Conservation (phyloP, 2,797 vertebrate species). For the Carcharodon carcharias region DNA sequence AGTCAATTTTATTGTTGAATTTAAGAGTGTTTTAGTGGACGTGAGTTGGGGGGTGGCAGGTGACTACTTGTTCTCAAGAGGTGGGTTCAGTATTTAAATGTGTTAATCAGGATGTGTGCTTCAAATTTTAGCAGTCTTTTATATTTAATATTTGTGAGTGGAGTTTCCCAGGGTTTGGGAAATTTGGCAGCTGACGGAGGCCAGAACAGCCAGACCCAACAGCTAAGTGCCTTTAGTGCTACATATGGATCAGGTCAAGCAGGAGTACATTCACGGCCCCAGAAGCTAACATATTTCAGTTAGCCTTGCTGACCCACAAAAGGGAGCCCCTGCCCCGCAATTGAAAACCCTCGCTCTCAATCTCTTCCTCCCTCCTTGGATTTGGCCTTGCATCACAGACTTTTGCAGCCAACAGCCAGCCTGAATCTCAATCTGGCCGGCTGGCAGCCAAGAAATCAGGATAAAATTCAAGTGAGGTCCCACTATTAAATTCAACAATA, state of each 20-base stretch:
- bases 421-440: not conserved
- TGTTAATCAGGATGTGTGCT: not conserved
- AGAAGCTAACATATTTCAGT: too few relatives aligned
- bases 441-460: not conserved
- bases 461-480: not conserved
- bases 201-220: not conserved
- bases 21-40: not conserved
- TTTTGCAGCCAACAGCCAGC: not conserved
- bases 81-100: not conserved
- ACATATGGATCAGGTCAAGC: not conserved
- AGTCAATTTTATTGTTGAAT: not conserved
- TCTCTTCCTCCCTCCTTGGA: not conserved
- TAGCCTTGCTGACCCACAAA: not conserved
- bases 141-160: not conserved
- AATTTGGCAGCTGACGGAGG: not conserved
- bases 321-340: not conserved
- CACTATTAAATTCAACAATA: not conserved
- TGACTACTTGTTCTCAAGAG: not conserved
- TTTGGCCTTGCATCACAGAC: not conserved
- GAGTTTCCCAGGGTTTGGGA: not conserved
- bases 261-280: not conserved
- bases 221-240: not conserved
- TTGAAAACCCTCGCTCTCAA: not conserved
- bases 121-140: not conserved
- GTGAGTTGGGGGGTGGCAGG: not conserved